phyloP scores from a whole-genome alignment of 2,888 invertebrate genomes.

The Clostera curtula region DNA sequence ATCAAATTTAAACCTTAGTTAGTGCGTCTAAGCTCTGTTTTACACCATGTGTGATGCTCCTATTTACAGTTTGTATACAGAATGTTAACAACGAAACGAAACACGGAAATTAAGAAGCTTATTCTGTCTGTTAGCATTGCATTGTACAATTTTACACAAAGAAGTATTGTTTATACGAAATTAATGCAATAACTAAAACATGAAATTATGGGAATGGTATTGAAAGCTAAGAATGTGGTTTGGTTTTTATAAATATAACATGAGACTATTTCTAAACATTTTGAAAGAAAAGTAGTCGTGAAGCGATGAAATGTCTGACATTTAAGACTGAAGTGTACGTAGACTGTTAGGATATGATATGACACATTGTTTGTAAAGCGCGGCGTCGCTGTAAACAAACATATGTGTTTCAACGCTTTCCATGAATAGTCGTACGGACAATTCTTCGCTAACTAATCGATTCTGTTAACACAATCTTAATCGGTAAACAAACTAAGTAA shows the following conservation, averaged over 20 bases:
- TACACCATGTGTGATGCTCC: conserved; percentile 8
- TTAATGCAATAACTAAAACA: conserved; percentile 6
- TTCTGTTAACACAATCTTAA: conserved; percentile 32
- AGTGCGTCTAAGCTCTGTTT: conserved; percentile 6
- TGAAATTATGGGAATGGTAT: too few species aligned
- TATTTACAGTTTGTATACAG: conserved; percentile 14
- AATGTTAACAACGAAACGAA: conserved; percentile 5
- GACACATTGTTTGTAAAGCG: conserved; percentile 34
- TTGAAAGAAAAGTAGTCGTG: conserved; percentile 17
- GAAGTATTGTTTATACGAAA: neutral
- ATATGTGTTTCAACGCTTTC: conserved; percentile 36
- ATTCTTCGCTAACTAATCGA: conserved; percentile 21
- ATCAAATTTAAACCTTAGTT: conserved; percentile 8
- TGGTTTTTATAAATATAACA: too few species aligned
- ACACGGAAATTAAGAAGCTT: conserved; percentile 6
- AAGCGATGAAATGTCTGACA: conserved; percentile 15
- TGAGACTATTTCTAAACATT: conserved; percentile 5
- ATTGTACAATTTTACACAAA: conserved; percentile 9
- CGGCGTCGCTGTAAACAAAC: conserved; percentile 35
- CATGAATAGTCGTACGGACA: conserved; percentile 27
- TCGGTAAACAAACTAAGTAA: conserved; percentile 21
- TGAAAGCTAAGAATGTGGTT: too few species aligned
- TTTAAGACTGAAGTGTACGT: conserved; percentile 24
- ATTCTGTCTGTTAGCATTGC: conserved; percentile 13
- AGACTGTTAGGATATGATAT: conserved; percentile 33